Evolutionary conservation across 2,888 invertebrate species (phyloP).

Genomic region (Stenchaetothrips biformis): DNA sequence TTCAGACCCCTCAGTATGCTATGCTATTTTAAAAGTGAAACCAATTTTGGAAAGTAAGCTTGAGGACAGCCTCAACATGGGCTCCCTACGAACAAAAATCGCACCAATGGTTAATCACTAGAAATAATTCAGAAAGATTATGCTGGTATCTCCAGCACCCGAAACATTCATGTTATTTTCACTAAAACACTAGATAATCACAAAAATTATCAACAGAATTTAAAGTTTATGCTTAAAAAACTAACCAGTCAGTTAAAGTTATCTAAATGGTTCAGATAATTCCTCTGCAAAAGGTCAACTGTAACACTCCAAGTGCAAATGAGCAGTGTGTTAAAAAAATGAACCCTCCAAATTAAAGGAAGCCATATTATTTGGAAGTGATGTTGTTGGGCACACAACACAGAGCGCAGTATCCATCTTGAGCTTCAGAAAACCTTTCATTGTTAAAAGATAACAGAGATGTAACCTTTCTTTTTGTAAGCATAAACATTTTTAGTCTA

Average conservation of each 20-base stretch:
- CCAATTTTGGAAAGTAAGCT: no score
- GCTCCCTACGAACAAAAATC: background rate
- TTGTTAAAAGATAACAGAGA: no score
- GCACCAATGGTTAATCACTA: background rate
- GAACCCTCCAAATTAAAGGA: background rate
- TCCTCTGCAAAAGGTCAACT: background rate
- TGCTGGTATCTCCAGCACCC: background rate
- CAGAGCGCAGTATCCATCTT: background rate
- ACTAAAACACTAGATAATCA: background rate
- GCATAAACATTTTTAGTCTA: no score
- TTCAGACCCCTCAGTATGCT: background rate
- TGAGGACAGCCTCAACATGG: no score
- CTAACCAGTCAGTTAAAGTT: background rate
- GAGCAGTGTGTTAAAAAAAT: background rate
- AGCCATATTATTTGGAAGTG: background rate
- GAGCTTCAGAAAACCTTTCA: background rate
- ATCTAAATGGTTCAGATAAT: background rate
- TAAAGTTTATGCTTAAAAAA: background rate
- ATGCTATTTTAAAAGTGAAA: slow-evolving; percentile 1
- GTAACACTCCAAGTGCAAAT: background rate
- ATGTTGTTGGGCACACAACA: background rate
- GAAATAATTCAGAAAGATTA: background rate
- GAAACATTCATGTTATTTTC: background rate
- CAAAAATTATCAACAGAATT: background rate
- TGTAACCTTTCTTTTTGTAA: no score